phyloP scores from a whole-genome alignment of 2,113 vertebrate species.

The Cottus gobio region DNA sequence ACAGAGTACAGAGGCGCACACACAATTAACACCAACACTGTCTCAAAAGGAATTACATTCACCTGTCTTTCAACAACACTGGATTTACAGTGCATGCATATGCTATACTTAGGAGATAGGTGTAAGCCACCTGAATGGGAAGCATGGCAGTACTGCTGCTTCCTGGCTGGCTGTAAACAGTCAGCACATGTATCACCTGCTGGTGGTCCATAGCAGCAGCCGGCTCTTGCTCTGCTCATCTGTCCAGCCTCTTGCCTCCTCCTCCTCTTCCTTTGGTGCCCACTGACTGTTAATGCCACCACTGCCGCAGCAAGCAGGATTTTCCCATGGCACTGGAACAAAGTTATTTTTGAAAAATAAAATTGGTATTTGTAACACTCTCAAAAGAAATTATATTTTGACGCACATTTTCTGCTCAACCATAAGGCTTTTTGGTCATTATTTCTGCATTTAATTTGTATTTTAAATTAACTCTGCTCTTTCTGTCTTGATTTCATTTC shows the following conservation, averaged over 20 bases:
- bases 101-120: neutral
- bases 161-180: neutral
- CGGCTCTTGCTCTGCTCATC: neutral
- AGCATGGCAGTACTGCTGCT: neutral
- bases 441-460: neutral
- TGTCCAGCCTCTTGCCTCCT: neutral
- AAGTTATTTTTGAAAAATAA: neutral
- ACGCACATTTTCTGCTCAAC: neutral
- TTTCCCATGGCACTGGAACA: neutral
- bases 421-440: neutral
- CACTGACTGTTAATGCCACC: neutral
- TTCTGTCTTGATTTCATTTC: neutral
- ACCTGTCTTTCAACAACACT: neutral
- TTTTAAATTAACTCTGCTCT: neutral
- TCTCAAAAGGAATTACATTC: too few relatives aligned
- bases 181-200: neutral
- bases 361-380: too few relatives aligned
- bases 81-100: neutral
- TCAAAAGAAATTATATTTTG: too few relatives aligned
- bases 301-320: neutral
- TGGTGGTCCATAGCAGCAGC: neutral
- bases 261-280: neutral
- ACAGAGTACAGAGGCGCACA: neutral
- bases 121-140: neutral
- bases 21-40: neutral